A percentile compares a stretch with the other conserved stretches of the same genome.
Conservation (phyloP, 2,113 vertebrate genomes). For the Otocyon megalotis region DNA sequence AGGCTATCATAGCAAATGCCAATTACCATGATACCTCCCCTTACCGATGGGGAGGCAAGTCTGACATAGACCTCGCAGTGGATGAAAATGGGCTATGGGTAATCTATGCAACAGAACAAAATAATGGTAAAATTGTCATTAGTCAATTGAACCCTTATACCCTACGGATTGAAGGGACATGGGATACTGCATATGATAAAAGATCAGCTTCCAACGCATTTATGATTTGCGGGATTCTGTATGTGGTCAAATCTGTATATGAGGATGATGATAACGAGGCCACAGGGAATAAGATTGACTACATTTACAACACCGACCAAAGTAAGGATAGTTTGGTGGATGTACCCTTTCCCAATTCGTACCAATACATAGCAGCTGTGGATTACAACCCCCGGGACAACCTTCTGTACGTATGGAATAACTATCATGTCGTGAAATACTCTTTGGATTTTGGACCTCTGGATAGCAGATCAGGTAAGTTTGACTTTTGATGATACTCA, state of each 20-base stretch:
- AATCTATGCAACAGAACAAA: slow-evolving; percentile 99
- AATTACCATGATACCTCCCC: slow-evolving; percentile 99
- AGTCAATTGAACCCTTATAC: slow-evolving; percentile 99
- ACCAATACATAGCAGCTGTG: slow-evolving; percentile 99
- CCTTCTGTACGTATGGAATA: slow-evolving; percentile 99
- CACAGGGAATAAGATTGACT: slow-evolving; percentile 99
- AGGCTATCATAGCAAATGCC: slow-evolving; percentile 98
- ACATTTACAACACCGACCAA: slow-evolving; percentile 98
- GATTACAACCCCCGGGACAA: slow-evolving; percentile 99
- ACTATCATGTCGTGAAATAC: slow-evolving; percentile 98
- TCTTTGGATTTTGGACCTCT: slow-evolving; percentile 96
- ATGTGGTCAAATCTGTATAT: slow-evolving; percentile 97
- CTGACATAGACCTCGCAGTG: slow-evolving; percentile 97
- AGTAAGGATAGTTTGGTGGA: slow-evolving; percentile 97
- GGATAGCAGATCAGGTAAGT: slow-evolving; percentile 95
- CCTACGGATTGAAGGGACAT: slow-evolving; percentile 96
- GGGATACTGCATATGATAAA: slow-evolving; percentile 99
- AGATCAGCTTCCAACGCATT: slow-evolving; percentile 99
- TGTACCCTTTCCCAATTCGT: slow-evolving; percentile 98
- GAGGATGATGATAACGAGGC: slow-evolving; percentile 99
- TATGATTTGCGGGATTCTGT: slow-evolving; percentile 99
- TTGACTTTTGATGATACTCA: neutral
- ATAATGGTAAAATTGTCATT: slow-evolving; percentile 98
- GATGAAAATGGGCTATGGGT: slow-evolving; percentile 99
- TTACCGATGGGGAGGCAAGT: slow-evolving; percentile 99